Conservation (phyloP, 2,113 vertebrate species). For the Alligator mississippiensis region DNA sequence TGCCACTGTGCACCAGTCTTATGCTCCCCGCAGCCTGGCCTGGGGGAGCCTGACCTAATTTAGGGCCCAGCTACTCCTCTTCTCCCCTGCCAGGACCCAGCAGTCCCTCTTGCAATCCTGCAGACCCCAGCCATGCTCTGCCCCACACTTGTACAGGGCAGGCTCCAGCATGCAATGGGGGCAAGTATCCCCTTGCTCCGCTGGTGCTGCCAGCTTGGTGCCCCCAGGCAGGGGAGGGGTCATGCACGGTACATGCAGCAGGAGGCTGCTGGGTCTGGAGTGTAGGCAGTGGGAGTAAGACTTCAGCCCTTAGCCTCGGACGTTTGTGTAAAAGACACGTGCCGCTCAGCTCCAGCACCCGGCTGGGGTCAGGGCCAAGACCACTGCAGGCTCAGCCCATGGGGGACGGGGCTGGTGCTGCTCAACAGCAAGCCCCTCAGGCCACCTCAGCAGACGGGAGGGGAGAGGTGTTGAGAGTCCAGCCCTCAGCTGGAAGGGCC, state of each 20-base stretch:
- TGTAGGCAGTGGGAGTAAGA: not conserved
- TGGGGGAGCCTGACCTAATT: no score
- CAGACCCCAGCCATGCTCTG: no score
- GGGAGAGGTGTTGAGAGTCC: not conserved
- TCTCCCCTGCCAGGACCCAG: no score
- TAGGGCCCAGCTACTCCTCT: no score
- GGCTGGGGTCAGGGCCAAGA: not conserved
- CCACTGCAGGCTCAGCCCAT: constrained; percentile 2
- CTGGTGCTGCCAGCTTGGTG: not conserved
- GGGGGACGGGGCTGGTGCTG: constrained; percentile 1
- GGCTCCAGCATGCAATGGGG: no score
- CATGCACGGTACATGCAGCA: fast-evolving
- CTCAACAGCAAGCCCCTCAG: constrained; percentile 36
- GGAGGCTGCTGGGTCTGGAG: not conserved
- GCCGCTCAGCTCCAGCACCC: not conserved
- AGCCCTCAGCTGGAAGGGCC: not conserved
- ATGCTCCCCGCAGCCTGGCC: no score
- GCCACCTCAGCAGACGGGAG: not conserved
- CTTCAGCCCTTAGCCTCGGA: fast-evolving
- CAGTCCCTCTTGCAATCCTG: no score
- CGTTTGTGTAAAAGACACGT: not conserved
- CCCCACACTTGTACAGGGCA: no score
- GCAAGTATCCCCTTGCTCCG: no score
- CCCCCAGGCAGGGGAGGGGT: not conserved
- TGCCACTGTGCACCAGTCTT: not conserved